phyloP scores from a whole-genome alignment of 2,888 invertebrate genomes.

The Hoplodrina blanda region DNA sequence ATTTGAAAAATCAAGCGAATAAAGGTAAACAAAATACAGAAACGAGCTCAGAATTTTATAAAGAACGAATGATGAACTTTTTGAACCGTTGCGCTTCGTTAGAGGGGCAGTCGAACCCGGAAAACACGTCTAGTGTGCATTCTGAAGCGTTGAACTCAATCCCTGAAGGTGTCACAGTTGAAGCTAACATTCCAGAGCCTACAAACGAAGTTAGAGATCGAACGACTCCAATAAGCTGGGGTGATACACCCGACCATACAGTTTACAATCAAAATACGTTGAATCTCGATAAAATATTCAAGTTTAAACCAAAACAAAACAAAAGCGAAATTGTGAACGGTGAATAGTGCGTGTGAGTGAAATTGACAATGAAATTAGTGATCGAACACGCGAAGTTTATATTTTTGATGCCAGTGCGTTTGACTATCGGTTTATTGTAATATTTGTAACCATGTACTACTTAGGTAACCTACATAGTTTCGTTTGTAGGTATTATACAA shows the following conservation, averaged over 20 bases:
- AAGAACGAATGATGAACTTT: constrained; percentile 86
- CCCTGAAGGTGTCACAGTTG: constrained; percentile 73
- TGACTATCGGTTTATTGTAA: constrained; percentile 4
- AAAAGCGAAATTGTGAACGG: constrained; percentile 60
- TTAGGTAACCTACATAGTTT: neutral
- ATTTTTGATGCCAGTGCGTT: constrained; percentile 25
- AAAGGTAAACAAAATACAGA: constrained; percentile 85
- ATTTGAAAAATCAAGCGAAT: constrained; percentile 85
- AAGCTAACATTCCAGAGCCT: constrained; percentile 63
- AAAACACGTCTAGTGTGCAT: constrained; percentile 78
- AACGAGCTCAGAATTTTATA: constrained; percentile 85
- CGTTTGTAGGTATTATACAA: too few relatives aligned
- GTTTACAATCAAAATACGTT: constrained; percentile 87
- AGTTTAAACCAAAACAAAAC: constrained; percentile 70
- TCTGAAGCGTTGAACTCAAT: constrained; percentile 82
- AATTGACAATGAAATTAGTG: constrained; percentile 47
- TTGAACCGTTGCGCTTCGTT: constrained; percentile 83
- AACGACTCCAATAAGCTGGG: constrained; percentile 84
- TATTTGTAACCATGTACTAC: constrained; percentile 19
- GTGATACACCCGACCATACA: constrained; percentile 83
- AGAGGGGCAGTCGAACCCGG: constrained; percentile 81
- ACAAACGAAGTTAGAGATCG: constrained; percentile 59
- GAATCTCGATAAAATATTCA: constrained; percentile 85
- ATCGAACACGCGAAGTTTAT: constrained; percentile 39
- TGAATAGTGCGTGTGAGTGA: constrained; percentile 53